Conservation (phyloP, 1,140 invertebrate species). For the Scaptomyza montana region DNA sequence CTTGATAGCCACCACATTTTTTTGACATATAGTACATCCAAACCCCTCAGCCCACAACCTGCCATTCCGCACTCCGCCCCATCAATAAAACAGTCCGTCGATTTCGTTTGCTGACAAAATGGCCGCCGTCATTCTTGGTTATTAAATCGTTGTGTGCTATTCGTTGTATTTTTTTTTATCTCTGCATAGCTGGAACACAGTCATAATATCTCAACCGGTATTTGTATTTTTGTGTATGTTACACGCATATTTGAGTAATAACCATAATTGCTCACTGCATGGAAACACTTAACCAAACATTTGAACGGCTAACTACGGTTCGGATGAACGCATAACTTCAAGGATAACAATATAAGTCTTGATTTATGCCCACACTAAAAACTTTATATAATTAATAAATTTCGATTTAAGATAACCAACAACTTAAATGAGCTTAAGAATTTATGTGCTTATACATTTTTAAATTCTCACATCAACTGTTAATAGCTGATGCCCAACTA, state of each 20-base stretch:
- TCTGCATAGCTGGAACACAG: constrained; percentile 57
- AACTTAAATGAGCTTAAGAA: no score
- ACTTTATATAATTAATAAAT: no score
- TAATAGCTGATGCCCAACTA: constrained; percentile 42
- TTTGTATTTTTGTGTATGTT: neutral
- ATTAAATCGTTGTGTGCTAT: constrained; percentile 75
- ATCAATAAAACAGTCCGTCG: constrained; percentile 35
- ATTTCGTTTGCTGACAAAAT: constrained; percentile 48
- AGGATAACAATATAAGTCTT: neutral
- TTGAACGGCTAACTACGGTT: constrained; percentile 22
- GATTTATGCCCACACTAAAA: no score
- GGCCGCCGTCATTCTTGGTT: constrained; percentile 62
- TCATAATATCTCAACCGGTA: constrained; percentile 29
- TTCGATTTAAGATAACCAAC: no score
- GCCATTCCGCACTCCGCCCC: neutral
- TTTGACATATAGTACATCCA: constrained; percentile 11
- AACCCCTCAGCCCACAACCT: neutral
- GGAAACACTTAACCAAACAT: constrained; percentile 25
- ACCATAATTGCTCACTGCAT: constrained; percentile 35
- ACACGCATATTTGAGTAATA: constrained; percentile 25
- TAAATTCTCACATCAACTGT: neutral
- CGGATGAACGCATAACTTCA: neutral
- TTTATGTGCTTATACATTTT: no score
- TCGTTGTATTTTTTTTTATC: constrained; percentile 52
- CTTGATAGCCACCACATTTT: constrained; percentile 60